Evolutionary conservation across 1,140 invertebrate genomes (phyloP).

Genomic region (Protaetia brevitarsis): DNA sequence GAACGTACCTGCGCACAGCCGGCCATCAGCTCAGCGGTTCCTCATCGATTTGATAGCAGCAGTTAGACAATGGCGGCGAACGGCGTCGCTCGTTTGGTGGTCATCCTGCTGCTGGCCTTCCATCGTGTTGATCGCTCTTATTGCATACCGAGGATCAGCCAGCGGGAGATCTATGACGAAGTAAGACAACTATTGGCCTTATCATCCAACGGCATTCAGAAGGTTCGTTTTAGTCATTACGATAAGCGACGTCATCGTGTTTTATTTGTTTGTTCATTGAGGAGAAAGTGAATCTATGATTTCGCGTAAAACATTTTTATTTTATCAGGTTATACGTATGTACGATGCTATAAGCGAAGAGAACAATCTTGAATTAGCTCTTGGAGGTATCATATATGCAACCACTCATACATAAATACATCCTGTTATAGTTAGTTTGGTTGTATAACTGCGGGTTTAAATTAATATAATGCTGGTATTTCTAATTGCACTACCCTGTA

Average conservation of each 20-base stretch:
- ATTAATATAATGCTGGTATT: no score
- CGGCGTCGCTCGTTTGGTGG: conserved; percentile 5
- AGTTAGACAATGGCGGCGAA: conserved; percentile 8
- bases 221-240: not conserved
- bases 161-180: conserved; percentile 31
- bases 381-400: no score
- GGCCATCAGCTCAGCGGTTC: conserved; percentile 1
- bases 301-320: no score
- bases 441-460: no score
- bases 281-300: not conserved
- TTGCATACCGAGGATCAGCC: conserved; percentile 1
- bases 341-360: not conserved
- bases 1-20: conserved; percentile 14
- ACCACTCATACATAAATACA: no score
- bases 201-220: conserved; percentile 10
- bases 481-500: no score
- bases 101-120: not conserved
- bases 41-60: not conserved
- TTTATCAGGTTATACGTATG: no score
- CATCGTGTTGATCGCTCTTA: not conserved
- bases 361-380: no score
- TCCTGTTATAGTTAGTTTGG: no score
- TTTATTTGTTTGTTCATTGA: not conserved
- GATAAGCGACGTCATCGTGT: not conserved
- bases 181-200: conserved; percentile 31